Evolutionary conservation across 2,113 vertebrate genomes (phyloP).

Genomic region (Perca fluviatilis): DNA sequence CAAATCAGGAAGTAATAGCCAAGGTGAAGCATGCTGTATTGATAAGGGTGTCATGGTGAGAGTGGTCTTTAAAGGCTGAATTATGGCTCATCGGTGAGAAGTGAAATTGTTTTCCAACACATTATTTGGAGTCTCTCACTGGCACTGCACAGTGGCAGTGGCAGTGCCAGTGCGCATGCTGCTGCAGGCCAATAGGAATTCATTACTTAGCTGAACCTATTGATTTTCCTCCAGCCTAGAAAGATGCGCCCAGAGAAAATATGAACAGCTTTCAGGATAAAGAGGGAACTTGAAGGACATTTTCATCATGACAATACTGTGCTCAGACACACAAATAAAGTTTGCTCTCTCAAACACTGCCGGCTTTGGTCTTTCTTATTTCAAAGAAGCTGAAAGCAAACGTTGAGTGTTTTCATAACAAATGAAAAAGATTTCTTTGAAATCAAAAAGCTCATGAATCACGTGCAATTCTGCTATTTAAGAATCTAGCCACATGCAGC

Average conservation of each 20-base stretch:
- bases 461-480: not conserved
- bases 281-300: slow-evolving; percentile 55
- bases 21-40: slow-evolving; percentile 18
- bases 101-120: slow-evolving; percentile 58
- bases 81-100: slow-evolving; percentile 55
- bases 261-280: slow-evolving; percentile 61
- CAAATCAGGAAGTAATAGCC: slow-evolving; percentile 39
- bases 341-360: slow-evolving; percentile 2
- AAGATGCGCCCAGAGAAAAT: slow-evolving; percentile 49
- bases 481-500: not conserved
- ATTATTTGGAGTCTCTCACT: slow-evolving; percentile 40
- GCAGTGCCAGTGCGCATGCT: slow-evolving; percentile 41
- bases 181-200: slow-evolving; percentile 58
- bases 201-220: slow-evolving; percentile 69
- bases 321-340: slow-evolving; percentile 34
- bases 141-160: slow-evolving; percentile 56
- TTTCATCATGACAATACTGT: slow-evolving; percentile 47
- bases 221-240: slow-evolving; percentile 58
- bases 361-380: slow-evolving; percentile 4
- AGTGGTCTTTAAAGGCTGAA: slow-evolving; percentile 46
- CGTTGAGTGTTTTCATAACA: not conserved
- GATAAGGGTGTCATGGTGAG: slow-evolving; percentile 54
- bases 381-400: slow-evolving; percentile 18
- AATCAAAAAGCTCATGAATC: not conserved
- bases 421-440: not conserved